Percentiles rank a stretch among this genome's conserved stretches.
phyloP scores from a whole-genome alignment of 2,888 invertebrate species.

The Acleris holmiana region DNA sequence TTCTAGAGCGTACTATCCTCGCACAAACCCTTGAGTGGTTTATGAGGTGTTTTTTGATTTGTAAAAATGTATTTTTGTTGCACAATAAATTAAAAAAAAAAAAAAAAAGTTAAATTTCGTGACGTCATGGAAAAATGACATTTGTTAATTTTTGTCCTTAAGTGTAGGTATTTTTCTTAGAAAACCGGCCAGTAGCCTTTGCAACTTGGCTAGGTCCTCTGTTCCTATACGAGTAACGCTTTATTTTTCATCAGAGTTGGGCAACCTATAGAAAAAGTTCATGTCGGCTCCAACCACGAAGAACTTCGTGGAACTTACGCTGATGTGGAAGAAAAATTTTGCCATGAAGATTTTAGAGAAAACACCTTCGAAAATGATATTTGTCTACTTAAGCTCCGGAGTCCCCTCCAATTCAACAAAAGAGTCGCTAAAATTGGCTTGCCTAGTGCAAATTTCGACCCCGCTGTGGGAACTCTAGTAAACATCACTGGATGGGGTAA shows the following conservation, averaged over 20 bases:
- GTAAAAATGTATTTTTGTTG: too few relatives aligned
- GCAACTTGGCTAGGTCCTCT: too few relatives aligned
- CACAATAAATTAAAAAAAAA: too few relatives aligned
- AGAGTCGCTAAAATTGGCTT: background rate
- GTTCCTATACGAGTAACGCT: background rate
- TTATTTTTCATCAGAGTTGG: constrained; percentile 16
- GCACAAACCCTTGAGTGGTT: too few relatives aligned
- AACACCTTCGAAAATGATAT: constrained; percentile 2
- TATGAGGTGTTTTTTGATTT: too few relatives aligned
- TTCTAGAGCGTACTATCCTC: too few relatives aligned
- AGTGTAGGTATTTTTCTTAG: too few relatives aligned
- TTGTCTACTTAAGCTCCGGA: constrained; percentile 11
- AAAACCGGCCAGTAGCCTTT: too few relatives aligned
- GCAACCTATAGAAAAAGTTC: constrained; percentile 43
- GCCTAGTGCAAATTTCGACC: background rate
- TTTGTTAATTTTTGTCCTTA: too few relatives aligned
- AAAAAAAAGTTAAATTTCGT: too few relatives aligned
- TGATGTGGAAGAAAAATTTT: constrained; percentile 35
- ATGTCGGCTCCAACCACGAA: constrained; percentile 48
- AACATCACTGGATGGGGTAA: constrained; percentile 3
- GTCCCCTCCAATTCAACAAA: background rate
- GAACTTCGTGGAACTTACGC: constrained; percentile 45
- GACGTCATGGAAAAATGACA: too few relatives aligned
- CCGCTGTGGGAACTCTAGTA: background rate
- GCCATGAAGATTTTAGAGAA: background rate